Conservation (phyloP, 2,888 invertebrate species). For the Plebejus argus region DNA sequence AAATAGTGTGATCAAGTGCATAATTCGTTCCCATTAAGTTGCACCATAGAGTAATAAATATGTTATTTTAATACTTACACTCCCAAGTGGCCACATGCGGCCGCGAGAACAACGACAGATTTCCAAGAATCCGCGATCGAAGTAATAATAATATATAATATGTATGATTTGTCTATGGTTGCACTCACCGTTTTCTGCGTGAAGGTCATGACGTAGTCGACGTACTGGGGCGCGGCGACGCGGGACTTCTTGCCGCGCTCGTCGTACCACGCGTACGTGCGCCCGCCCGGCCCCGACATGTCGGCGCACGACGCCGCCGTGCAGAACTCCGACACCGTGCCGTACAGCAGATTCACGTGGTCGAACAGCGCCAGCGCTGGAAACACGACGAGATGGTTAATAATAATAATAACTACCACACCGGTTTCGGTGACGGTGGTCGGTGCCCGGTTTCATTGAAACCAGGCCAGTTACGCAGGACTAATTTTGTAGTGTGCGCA, state of each 20-base stretch:
- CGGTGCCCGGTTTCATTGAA: too few species aligned
- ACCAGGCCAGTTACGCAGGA: too few species aligned
- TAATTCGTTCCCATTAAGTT: background rate
- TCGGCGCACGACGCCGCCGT: slow-evolving; percentile 96
- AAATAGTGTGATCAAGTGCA: too few species aligned
- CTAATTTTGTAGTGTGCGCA: too few species aligned
- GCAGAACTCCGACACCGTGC: slow-evolving; percentile 99
- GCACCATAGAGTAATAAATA: too few species aligned
- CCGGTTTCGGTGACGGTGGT: too few species aligned
- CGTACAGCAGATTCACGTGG: slow-evolving; percentile 99
- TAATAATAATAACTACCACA: background rate
- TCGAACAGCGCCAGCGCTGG: slow-evolving; percentile 98
- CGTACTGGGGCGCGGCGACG: slow-evolving; percentile 98
- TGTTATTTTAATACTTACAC: too few species aligned
- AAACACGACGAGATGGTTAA: slow-evolving; percentile 51
- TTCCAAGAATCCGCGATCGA: too few species aligned
- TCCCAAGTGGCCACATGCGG: too few species aligned
- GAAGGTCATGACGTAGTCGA: slow-evolving; percentile 99
- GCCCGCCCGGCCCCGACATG: slow-evolving; percentile 98
- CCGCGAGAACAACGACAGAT: too few species aligned
- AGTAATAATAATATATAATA: too few species aligned
- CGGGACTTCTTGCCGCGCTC: slow-evolving; percentile 99
- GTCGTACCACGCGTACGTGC: slow-evolving; percentile 98
- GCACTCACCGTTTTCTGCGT: slow-evolving; percentile 93
- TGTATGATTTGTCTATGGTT: too few species aligned